phyloP scores from a whole-genome alignment of 2,888 invertebrate genomes.

The Ophioninae sp. region DNA sequence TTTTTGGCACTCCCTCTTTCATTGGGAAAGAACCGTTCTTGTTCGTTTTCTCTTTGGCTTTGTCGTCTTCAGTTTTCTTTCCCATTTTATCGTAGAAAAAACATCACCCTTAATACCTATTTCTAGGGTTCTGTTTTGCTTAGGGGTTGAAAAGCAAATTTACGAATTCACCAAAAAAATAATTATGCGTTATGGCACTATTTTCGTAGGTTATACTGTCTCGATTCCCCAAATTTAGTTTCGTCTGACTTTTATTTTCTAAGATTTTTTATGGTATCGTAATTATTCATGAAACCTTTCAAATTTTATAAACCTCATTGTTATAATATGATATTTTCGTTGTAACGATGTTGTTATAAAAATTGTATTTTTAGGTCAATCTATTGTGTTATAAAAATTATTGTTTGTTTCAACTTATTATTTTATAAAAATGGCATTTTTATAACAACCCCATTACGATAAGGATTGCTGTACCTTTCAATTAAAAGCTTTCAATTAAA shows the following conservation, averaged over 20 bases:
- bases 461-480: too few relatives aligned
- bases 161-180: not conserved
- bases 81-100: not conserved
- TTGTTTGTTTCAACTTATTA: too few relatives aligned
- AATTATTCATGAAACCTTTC: not conserved
- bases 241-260: not conserved
- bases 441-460: too few relatives aligned
- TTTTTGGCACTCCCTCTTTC: constrained; percentile 21
- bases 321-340: too few relatives aligned
- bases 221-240: not conserved
- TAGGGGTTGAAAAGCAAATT: not conserved
- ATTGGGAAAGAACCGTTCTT: not conserved
- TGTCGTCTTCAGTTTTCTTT: constrained; percentile 19
- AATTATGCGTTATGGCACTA: not conserved
- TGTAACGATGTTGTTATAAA: too few relatives aligned
- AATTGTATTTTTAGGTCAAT: too few relatives aligned
- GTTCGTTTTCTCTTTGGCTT: constrained; percentile 25
- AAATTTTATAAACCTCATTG: too few relatives aligned
- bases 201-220: not conserved
- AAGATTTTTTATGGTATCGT: not conserved
- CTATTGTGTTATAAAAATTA: too few relatives aligned
- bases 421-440: too few relatives aligned
- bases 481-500: too few relatives aligned
- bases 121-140: not conserved
- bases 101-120: not conserved